A percentile compares a stretch with the other conserved stretches of the same genome.
phyloP scores from a whole-genome alignment of 2,888 invertebrate species.

The Nineta flava region DNA sequence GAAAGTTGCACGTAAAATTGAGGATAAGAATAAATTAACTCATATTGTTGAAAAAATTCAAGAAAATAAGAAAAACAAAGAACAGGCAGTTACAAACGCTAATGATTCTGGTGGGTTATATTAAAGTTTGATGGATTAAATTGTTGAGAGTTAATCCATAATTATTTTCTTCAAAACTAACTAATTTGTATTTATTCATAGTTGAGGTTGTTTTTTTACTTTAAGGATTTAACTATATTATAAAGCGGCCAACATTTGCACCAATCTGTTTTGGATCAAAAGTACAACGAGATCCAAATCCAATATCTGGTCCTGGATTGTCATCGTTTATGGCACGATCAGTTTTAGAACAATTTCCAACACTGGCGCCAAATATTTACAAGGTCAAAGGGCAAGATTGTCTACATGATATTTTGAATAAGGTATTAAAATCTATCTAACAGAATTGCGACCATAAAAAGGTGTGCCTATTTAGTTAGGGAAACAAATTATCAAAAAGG shows the following conservation, averaged over 20 bases:
- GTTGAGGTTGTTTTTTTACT: background rate
- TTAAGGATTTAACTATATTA: slow-evolving; percentile 24
- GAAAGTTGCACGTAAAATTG: too few species aligned
- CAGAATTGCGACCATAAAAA: too few species aligned
- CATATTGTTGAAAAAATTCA: too few species aligned
- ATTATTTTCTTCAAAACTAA: background rate
- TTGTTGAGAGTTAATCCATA: background rate
- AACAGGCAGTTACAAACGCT: too few species aligned
- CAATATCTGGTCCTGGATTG: slow-evolving; percentile 17
- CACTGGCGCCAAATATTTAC: slow-evolving; percentile 8
- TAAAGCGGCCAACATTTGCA: slow-evolving; percentile 19
- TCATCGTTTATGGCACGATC: slow-evolving; percentile 18
- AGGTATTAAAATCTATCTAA: slow-evolving; percentile 2
- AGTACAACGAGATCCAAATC: slow-evolving; percentile 17
- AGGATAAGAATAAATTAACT: too few species aligned
- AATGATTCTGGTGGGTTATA: too few species aligned
- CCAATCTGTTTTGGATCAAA: slow-evolving; percentile 23
- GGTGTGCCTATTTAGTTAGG: too few species aligned
- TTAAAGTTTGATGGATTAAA: too few species aligned
- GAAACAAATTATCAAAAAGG: too few species aligned
- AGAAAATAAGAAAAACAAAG: too few species aligned
- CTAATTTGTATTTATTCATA: background rate
- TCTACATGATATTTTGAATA: slow-evolving; percentile 17
- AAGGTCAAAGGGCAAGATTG: slow-evolving; percentile 6
- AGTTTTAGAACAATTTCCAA: slow-evolving; percentile 14